Percentiles rank a stretch among this genome's conserved stretches.
These are phyloP conservation scores for Python bivittatus DNA, from an alignment of 2,113 vertebrate genomes.

Conservation along the genomic window DNA sequence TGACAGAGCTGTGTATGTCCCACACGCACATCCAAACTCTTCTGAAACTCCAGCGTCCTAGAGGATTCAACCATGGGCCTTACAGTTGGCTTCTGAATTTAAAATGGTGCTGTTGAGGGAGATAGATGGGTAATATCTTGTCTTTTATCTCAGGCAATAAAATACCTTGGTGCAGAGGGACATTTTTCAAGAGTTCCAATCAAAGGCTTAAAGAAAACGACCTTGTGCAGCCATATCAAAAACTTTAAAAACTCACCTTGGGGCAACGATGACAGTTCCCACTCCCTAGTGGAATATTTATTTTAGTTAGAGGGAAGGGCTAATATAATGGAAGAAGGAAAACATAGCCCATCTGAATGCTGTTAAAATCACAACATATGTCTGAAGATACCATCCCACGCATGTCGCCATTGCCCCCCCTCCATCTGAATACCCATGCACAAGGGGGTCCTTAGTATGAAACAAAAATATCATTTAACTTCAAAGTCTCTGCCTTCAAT, in stretches of 20 bases:
- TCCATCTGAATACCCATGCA: not conserved
- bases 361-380: not conserved
- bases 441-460: not conserved
- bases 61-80: not conserved
- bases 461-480: constrained; percentile 21
- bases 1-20: not conserved
- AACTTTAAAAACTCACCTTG: not conserved
- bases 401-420: not conserved
- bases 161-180: not conserved
- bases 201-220: not conserved
- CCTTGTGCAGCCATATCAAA: not conserved
- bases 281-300: not conserved
- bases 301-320: not conserved
- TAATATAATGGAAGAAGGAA: not conserved
- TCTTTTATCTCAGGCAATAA: not conserved
- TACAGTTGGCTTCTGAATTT: not conserved
- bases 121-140: not conserved
- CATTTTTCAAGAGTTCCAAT: not conserved
- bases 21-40: not conserved
- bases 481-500: constrained; percentile 29
- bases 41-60: not conserved
- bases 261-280: not conserved
- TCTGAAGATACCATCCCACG: not conserved
- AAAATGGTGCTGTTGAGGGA: not conserved
- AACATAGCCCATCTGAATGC: not conserved